phyloP scores from a whole-genome alignment of 2,113 vertebrate genomes.

The Burhinus oedicnemus region DNA sequence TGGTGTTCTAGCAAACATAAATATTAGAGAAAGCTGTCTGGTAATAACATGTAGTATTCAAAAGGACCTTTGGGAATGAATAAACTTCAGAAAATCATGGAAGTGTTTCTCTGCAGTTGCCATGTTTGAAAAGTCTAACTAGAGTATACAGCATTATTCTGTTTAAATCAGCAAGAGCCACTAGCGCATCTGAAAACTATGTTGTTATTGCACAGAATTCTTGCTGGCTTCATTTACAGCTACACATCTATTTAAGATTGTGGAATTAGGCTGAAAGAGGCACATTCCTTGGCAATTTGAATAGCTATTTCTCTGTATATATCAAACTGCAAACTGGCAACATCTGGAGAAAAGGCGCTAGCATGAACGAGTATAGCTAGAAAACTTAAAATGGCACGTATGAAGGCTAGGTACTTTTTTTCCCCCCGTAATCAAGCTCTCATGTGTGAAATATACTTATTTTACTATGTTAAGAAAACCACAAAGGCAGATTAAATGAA shows the following conservation, averaged over 20 bases:
- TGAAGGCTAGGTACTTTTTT: background rate
- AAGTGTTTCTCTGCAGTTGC: background rate
- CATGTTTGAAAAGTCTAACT: background rate
- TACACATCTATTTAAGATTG: background rate
- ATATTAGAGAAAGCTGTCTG: conserved; percentile 34
- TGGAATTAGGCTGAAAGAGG: background rate
- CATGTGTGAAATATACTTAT: background rate
- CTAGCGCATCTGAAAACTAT: background rate
- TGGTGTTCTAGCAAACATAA: conserved; percentile 52
- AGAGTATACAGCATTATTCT: background rate
- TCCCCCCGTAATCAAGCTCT: background rate
- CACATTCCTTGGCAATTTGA: background rate
- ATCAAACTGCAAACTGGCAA: background rate
- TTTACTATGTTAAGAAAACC: background rate
- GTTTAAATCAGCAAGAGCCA: background rate
- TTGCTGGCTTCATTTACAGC: background rate
- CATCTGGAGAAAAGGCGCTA: background rate
- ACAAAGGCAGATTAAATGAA: background rate
- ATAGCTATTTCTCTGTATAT: background rate
- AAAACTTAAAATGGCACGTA: background rate
- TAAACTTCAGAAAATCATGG: conserved; percentile 22
- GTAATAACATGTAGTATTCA: background rate
- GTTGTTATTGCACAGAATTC: background rate
- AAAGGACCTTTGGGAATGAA: conserved; percentile 10
- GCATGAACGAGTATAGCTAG: background rate